Evolutionary conservation across 2,113 vertebrate genomes (phyloP).

Genomic region (Pelusios castaneus): DNA sequence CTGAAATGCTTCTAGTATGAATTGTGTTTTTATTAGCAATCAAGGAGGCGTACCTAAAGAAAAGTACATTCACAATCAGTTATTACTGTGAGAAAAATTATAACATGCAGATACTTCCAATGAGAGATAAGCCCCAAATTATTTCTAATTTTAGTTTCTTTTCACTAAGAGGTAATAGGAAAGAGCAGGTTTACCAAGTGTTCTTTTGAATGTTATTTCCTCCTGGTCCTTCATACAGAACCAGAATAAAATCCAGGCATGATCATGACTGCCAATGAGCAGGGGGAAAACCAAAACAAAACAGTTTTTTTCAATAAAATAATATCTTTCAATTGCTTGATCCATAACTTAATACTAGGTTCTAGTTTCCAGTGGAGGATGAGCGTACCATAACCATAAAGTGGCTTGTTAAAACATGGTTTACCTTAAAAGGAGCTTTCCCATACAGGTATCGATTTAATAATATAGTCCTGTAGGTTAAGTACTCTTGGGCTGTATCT

Average conservation of each 20-base stretch:
- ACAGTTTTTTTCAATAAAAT: background rate
- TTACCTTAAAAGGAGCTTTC: background rate
- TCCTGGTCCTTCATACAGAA: background rate
- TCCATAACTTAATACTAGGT: background rate
- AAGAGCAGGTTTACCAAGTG: background rate
- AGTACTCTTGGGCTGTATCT: background rate
- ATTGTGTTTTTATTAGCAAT: slow-evolving; percentile 2
- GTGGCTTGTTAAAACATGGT: background rate
- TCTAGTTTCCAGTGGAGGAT: background rate
- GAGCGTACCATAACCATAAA: background rate
- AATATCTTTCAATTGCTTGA: background rate
- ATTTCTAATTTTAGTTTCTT: background rate
- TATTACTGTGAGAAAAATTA: background rate
- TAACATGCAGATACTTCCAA: background rate
- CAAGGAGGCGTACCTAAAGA: background rate
- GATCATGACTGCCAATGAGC: background rate
- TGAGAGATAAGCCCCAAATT: background rate
- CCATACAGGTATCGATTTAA: background rate
- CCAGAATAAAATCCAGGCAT: background rate
- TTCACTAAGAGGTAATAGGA: background rate
- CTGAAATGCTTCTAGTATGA: background rate
- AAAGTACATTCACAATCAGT: background rate
- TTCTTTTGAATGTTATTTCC: background rate
- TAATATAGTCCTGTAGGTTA: background rate
- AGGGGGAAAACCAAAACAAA: rapidly evolving